A percentile compares a stretch with the other conserved stretches of the same genome.
Evolutionary conservation across 2,113 vertebrate species (phyloP).

Genomic region (Xenopus tropicalis): UCB_Xtro_10.0 CM004447.2:124370001-124370500

Average conservation of each 20-base stretch:
- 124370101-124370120: too few species aligned
- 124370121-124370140: too few species aligned
- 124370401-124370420: conserved; percentile 16
- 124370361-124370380: neutral
- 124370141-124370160: too few species aligned
- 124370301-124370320: neutral
- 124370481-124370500: conserved; percentile 21
- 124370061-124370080: too few species aligned
- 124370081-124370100: too few species aligned
- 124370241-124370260: neutral
- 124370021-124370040: too few species aligned
- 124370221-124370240: too few species aligned
- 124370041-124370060: too few species aligned
- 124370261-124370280: conserved; percentile 4
- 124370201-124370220: too few species aligned
- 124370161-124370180: too few species aligned
- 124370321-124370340: conserved; percentile 4
- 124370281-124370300: conserved; percentile 4
- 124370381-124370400: conserved; percentile 22
- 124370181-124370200: too few species aligned
- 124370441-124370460: conserved; percentile 6
- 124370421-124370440: conserved; percentile 12
- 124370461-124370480: conserved; percentile 16
- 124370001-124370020: too few species aligned
- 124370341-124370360: conserved; percentile 3